Evolutionary conservation across 1,140 invertebrate genomes (phyloP).

Genomic region (Trachelipus rathkii): DNA sequence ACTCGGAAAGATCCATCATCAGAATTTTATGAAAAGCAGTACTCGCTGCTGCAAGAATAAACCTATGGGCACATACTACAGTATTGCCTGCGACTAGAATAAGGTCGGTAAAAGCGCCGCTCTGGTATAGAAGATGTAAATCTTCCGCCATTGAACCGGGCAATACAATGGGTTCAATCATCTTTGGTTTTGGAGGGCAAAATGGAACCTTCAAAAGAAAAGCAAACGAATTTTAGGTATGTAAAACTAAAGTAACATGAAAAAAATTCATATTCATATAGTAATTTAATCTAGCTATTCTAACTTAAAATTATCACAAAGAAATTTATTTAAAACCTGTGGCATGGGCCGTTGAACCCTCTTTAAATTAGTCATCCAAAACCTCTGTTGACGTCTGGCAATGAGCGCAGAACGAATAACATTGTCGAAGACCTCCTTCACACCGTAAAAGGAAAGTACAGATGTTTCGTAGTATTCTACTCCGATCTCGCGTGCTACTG

Average conservation of each 20-base stretch:
- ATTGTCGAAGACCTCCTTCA: conserved; percentile 90
- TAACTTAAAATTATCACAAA: too few species aligned
- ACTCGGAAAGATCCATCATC: conserved; percentile 65
- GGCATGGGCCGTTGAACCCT: conserved; percentile 82
- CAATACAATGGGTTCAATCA: conserved; percentile 68
- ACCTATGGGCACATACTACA: conserved; percentile 74
- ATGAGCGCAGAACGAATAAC: conserved; percentile 85
- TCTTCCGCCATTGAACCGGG: conserved; percentile 71
- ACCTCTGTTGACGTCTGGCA: conserved; percentile 78
- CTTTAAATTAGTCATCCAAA: conserved; percentile 94
- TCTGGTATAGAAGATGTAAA: conserved; percentile 66
- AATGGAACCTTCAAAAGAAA: conserved; percentile 66
- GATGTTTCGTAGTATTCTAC: conserved; percentile 87
- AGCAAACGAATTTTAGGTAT: conserved; percentile 8
- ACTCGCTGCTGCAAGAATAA: conserved; percentile 73
- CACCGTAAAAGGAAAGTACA: conserved; percentile 86
- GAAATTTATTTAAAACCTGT: conserved; percentile 58
- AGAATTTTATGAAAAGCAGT: conserved; percentile 76
- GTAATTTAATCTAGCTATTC: too few species aligned
- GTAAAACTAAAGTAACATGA: not conserved
- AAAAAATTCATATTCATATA: too few species aligned
- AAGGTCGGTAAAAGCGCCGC: conserved; percentile 76
- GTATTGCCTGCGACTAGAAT: conserved; percentile 71
- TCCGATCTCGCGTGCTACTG: conserved; percentile 80
- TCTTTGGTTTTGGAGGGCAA: conserved; percentile 76